Conservation (phyloP, 2,888 invertebrate genomes). For the Morpho achilles region DNA sequence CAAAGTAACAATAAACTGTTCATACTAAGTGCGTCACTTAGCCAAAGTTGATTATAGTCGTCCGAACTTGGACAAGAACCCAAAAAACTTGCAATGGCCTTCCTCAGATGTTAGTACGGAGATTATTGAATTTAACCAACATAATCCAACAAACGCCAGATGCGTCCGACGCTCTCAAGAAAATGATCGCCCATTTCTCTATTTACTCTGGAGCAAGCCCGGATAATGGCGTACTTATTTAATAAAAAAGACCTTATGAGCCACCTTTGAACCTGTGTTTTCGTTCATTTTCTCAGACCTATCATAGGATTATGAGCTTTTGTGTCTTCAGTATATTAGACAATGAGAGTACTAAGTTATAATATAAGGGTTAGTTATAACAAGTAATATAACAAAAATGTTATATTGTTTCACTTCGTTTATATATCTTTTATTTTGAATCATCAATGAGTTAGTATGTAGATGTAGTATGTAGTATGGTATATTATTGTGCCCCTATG, state of each 20-base stretch:
- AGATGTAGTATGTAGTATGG: no score
- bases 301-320: slow-evolving; percentile 28
- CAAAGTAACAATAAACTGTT: no score
- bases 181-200: slow-evolving; percentile 61
- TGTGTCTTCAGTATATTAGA: slow-evolving; percentile 3
- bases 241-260: slow-evolving; percentile 46
- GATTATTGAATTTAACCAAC: slow-evolving; percentile 70
- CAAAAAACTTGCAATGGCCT: slow-evolving; percentile 50
- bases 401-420: no score
- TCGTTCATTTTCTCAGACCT: slow-evolving; percentile 31
- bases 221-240: slow-evolving; percentile 60
- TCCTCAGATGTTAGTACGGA: slow-evolving; percentile 59
- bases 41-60: slow-evolving; percentile 19
- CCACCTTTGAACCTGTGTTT: slow-evolving; percentile 25
- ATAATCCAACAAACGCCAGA: slow-evolving; percentile 65
- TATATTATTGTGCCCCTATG: no score
- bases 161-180: slow-evolving; percentile 51
- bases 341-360: not conserved
- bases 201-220: slow-evolving; percentile 38
- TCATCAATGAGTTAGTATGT: no score
- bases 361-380: no score
- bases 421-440: no score
- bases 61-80: slow-evolving; percentile 14
- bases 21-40: not conserved
- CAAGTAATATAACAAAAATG: no score